Evolutionary conservation across 23 tunicate species (phyloP).

Genomic region (Phallusia fumigata): DNA sequence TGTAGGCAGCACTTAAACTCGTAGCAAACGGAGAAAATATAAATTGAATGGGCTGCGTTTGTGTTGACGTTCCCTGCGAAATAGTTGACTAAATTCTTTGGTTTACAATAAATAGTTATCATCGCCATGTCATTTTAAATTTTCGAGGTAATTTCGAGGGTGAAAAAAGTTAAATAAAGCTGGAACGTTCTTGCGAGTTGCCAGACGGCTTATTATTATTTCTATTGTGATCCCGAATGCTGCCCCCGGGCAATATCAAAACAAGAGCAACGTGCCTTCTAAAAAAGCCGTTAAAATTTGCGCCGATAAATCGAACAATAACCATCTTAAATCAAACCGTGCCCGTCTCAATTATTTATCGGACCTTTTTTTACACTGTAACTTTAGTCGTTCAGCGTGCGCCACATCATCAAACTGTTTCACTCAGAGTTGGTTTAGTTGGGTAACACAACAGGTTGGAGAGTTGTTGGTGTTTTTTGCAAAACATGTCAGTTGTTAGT

Average conservation of each 20-base stretch:
- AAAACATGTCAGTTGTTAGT: neutral
- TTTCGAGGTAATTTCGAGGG: too few relatives aligned
- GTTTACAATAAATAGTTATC: too few relatives aligned
- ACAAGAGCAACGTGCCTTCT: neutral
- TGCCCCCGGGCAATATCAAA: neutral
- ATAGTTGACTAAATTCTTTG: too few relatives aligned
- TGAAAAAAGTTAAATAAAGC: too few relatives aligned
- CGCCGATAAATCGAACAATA: neutral
- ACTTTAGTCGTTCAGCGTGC: neutral
- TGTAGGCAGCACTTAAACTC: too few relatives aligned
- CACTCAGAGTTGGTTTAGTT: neutral
- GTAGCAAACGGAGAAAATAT: too few relatives aligned
- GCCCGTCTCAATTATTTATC: neutral
- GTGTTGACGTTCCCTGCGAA: too few relatives aligned
- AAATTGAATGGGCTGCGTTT: too few relatives aligned
- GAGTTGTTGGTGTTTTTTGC: neutral
- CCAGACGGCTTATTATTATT: neutral
- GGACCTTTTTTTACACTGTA: neutral
- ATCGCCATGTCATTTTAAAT: too few relatives aligned
- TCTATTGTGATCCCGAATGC: neutral
- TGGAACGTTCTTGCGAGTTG: too few relatives aligned
- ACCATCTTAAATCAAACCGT: neutral
- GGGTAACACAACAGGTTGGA: neutral
- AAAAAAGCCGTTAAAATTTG: neutral
- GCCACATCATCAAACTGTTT: slow-evolving; percentile 13